A percentile compares a stretch with the other conserved stretches of the same genome.
phyloP scores from a whole-genome alignment of 2,888 invertebrate genomes.

The Eubasilissa splendida region DNA sequence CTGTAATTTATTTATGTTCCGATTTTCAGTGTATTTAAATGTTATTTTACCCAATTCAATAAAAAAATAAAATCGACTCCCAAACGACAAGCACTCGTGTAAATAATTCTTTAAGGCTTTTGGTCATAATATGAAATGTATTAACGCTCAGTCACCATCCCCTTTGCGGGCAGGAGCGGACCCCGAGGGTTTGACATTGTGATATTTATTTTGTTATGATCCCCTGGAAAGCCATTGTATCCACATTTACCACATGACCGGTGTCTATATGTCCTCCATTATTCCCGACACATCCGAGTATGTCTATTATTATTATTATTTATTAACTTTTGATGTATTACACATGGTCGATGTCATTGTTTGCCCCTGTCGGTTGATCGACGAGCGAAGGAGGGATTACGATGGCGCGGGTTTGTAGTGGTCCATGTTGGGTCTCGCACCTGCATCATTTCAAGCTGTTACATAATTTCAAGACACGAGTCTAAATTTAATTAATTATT shows the following conservation, averaged over 20 bases:
- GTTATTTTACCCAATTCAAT: too few relatives aligned
- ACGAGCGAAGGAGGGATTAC: slow-evolving; percentile 13
- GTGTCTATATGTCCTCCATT: slow-evolving; percentile 29
- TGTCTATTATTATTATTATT: slow-evolving; percentile 41
- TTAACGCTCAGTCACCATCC: slow-evolving; percentile 19
- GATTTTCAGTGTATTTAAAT: too few relatives aligned
- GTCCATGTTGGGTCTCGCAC: too few relatives aligned
- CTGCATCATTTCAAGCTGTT: too few relatives aligned
- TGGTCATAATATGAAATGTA: slow-evolving; percentile 18
- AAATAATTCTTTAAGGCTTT: slow-evolving; percentile 8
- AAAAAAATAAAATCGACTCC: too few relatives aligned
- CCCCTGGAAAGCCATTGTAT: slow-evolving; percentile 27
- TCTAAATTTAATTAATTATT: too few relatives aligned
- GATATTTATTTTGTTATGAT: slow-evolving; percentile 45
- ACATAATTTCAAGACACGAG: too few relatives aligned
- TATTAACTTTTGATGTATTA: slow-evolving; percentile 41
- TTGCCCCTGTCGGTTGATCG: slow-evolving; percentile 32
- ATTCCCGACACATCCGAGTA: slow-evolving; percentile 34
- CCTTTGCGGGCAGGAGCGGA: neutral
- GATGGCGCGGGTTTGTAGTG: neutral
- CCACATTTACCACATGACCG: slow-evolving; percentile 31
- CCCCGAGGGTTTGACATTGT: slow-evolving; percentile 38
- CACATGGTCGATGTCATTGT: slow-evolving; percentile 31
- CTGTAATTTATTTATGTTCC: too few relatives aligned
- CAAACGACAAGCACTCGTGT: neutral